Percentiles rank a stretch among this genome's conserved stretches.
These are phyloP conservation scores for Neoarius graeffei DNA, from an alignment of 2,113 vertebrate species.

Conservation along the genomic window DNA sequence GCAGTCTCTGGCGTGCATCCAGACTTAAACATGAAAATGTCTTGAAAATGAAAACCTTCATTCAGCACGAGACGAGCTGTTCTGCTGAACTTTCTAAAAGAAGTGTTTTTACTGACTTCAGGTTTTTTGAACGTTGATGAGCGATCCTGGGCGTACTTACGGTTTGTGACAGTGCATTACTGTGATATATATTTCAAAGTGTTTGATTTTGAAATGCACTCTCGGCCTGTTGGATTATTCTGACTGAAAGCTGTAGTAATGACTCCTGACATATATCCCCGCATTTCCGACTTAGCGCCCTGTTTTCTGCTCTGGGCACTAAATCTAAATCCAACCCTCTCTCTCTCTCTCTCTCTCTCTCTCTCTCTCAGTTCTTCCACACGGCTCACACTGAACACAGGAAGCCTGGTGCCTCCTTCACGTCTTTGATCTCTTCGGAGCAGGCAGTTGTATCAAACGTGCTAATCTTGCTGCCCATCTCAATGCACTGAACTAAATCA, in stretches of 20 bases:
- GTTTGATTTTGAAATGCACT: constrained; percentile 38
- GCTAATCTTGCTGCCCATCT: constrained; percentile 36
- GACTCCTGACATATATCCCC: constrained; percentile 69
- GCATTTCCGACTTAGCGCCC: constrained; percentile 61
- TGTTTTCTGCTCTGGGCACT: constrained; percentile 59
- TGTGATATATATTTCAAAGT: constrained; percentile 42
- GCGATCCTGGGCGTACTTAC: background rate
- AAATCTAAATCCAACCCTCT: constrained; percentile 47
- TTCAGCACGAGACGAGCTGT: background rate
- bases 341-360: background rate
- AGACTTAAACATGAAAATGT: constrained; percentile 13
- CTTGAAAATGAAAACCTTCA: constrained; percentile 15
- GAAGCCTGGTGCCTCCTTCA: constrained; percentile 51
- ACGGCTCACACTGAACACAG: constrained; percentile 50
- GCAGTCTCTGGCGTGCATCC: constrained; percentile 5
- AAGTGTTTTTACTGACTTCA: constrained; percentile 1
- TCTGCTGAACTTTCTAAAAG: background rate
- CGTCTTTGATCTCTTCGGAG: constrained; percentile 71
- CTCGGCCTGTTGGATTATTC: constrained; percentile 59
- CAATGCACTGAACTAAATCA: constrained; percentile 57
- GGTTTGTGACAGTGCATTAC: constrained; percentile 35
- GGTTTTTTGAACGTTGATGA: background rate
- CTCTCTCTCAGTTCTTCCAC: constrained; percentile 59
- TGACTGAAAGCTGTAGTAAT: constrained; percentile 64
- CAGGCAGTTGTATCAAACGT: constrained; percentile 50